Percentiles rank a stretch among this genome's conserved stretches.
These are phyloP conservation scores for Morone chrysops DNA, from an alignment of 2,113 vertebrate genomes.

Conservation along the genomic window DNA sequence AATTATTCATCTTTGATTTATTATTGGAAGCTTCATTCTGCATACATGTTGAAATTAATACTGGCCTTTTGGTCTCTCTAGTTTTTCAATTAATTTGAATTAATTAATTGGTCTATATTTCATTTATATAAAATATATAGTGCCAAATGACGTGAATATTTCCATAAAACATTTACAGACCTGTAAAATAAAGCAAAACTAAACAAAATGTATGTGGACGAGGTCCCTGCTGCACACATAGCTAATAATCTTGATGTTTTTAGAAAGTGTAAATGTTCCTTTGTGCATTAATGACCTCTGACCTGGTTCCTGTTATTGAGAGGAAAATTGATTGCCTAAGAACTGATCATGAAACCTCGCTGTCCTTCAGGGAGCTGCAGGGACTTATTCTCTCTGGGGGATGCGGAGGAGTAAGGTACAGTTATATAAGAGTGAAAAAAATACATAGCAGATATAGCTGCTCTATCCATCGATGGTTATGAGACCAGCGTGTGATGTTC, in stretches of 20 bases:
- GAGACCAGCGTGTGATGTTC: slow-evolving; percentile 44
- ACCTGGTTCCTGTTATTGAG: not conserved
- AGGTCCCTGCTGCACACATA: not conserved
- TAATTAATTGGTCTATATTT: not conserved
- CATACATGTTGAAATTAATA: not conserved
- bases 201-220: not conserved
- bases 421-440: slow-evolving; percentile 69
- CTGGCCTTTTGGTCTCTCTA: not conserved
- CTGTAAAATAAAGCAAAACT: not conserved
- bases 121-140: not conserved
- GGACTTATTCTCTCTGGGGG: slow-evolving; percentile 38
- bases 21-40: not conserved
- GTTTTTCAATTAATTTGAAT: not conserved
- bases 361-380: slow-evolving; percentile 28
- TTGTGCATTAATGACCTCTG: slow-evolving; percentile 5
- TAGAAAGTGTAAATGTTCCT: not conserved
- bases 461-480: slow-evolving; percentile 27
- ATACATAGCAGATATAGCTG: slow-evolving; percentile 15
- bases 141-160: not conserved
- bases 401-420: slow-evolving; percentile 62
- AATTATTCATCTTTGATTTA: not conserved
- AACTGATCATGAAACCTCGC: slow-evolving; percentile 29
- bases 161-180: not conserved
- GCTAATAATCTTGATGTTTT: not conserved
- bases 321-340: slow-evolving; percentile 14